Evolutionary conservation across 2,888 invertebrate genomes (phyloP).

Genomic region (Sinopyrophorus schimmeli): DNA sequence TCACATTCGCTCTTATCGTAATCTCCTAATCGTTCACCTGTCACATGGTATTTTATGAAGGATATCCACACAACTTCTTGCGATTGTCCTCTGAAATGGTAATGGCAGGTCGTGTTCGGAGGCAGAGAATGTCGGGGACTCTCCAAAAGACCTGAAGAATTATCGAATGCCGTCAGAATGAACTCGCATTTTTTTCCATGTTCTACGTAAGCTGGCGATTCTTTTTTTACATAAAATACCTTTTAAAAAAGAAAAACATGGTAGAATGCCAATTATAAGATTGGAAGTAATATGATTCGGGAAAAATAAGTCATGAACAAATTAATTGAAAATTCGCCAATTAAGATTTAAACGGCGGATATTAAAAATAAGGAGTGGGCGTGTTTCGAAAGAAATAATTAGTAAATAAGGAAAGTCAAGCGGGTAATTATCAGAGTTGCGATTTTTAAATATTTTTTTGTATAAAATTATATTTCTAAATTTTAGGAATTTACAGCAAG

Average conservation of each 20-base stretch:
- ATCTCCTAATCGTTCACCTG: conserved; percentile 62
- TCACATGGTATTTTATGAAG: conserved; percentile 80
- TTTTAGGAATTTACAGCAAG: too few species aligned
- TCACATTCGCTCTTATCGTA: conserved; percentile 74
- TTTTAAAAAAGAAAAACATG: conserved; percentile 48
- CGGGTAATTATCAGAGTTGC: too few species aligned
- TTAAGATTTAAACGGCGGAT: too few species aligned
- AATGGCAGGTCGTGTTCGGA: conserved; percentile 80
- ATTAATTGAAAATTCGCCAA: too few species aligned
- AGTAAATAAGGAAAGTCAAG: too few species aligned
- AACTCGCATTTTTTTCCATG: conserved; percentile 77
- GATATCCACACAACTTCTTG: conserved; percentile 83
- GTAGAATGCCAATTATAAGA: not conserved
- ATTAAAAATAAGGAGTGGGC: too few species aligned
- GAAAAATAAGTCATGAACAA: too few species aligned
- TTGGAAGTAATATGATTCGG: not conserved
- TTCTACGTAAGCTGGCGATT: conserved; percentile 74
- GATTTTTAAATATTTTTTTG: too few species aligned
- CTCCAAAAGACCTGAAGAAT: conserved; percentile 71
- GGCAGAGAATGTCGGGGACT: conserved; percentile 79
- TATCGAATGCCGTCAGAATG: conserved; percentile 73
- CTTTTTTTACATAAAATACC: conserved; percentile 75
- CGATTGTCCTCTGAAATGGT: conserved; percentile 74
- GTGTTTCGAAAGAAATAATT: too few species aligned
- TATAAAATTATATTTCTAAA: too few species aligned